phyloP scores from a whole-genome alignment of 1,140 invertebrate species.

The Phymastichus coffea region DNA sequence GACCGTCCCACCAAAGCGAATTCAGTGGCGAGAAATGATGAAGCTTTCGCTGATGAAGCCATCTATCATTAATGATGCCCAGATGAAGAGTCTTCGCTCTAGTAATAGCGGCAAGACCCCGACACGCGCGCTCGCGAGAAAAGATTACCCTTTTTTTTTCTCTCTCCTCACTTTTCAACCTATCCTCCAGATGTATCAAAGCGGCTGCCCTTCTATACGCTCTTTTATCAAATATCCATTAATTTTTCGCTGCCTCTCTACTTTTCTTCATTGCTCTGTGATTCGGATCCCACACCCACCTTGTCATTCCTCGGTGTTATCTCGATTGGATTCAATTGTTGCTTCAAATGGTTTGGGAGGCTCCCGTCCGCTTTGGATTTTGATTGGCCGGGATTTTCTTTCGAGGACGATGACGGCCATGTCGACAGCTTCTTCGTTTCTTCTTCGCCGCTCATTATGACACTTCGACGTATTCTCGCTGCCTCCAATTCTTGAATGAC shows the following conservation, averaged over 20 bases:
- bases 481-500: conserved; percentile 75
- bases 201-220: neutral
- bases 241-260: too few relatives aligned
- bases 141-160: neutral
- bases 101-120: neutral
- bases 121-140: neutral
- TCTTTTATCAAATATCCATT: too few relatives aligned
- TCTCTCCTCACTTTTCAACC: neutral
- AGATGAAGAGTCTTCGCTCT: too few relatives aligned
- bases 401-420: neutral
- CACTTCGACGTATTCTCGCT: conserved; percentile 65
- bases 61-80: too few relatives aligned
- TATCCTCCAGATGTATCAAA: neutral
- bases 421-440: neutral
- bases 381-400: neutral
- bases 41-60: too few relatives aligned
- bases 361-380: neutral
- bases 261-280: too few relatives aligned
- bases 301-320: conserved; percentile 44
- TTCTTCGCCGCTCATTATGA: conserved; percentile 42
- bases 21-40: conserved; percentile 20
- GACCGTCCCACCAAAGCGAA: neutral
- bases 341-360: conserved; percentile 68
- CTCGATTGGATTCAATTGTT: conserved; percentile 62
- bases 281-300: too few relatives aligned